Conservation (phyloP, 2,888 invertebrate species). For the Rhopalosiphum nymphaeae region DNA sequence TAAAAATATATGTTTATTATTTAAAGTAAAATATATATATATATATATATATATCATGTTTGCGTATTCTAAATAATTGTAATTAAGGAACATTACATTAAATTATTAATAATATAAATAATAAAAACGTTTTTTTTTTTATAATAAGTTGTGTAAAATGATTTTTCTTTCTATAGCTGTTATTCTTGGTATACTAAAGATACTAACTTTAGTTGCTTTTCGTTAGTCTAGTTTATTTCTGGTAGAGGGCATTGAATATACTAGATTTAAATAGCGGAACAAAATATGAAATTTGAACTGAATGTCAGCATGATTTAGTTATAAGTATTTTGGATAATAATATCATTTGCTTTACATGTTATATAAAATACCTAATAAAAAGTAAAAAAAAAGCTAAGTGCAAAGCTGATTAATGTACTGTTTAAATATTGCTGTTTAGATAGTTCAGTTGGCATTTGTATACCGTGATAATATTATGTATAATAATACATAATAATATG, state of each 20-base stretch:
- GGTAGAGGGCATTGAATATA: constrained; percentile 18
- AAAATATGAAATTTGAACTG: background rate
- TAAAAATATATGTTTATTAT: background rate
- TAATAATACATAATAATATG: too few relatives aligned
- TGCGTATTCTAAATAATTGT: background rate
- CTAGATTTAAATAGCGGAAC: background rate
- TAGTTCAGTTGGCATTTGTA: background rate
- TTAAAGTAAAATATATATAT: background rate
- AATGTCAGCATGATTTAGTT: background rate
- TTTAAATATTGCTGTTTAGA: background rate
- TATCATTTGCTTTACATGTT: background rate
- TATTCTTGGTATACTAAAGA: background rate
- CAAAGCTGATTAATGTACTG: background rate
- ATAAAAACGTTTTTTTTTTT: background rate
- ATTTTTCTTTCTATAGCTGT: background rate
- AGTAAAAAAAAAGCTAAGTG: background rate
- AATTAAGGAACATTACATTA: background rate
- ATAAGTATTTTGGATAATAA: background rate
- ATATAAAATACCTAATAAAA: background rate
- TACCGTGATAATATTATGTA: background rate
- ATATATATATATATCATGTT: background rate
- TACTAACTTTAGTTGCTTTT: background rate
- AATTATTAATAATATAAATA: background rate
- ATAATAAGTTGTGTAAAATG: background rate
- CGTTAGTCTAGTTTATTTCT: background rate